These are phyloP conservation scores for Mechanitis messenoides DNA, from an alignment of 2,888 invertebrate species.

Conservation along the genomic window DNA sequence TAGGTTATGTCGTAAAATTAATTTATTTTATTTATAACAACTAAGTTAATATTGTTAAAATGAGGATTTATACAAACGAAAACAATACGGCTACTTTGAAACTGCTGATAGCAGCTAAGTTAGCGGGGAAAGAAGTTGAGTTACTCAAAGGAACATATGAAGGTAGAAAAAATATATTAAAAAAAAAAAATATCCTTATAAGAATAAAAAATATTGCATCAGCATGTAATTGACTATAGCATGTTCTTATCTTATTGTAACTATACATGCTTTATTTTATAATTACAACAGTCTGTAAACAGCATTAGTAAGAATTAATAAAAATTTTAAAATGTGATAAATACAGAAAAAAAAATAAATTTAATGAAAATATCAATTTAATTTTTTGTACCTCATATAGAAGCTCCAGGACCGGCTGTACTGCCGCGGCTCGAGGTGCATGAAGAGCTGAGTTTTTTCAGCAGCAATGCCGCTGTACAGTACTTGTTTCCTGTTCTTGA, in stretches of 20 bases:
- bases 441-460: constrained; percentile 80
- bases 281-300: too few species aligned
- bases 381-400: constrained; percentile 35
- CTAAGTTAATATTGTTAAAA: constrained; percentile 52
- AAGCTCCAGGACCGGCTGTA: constrained; percentile 73
- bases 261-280: not conserved
- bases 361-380: not conserved
- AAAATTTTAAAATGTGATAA: too few species aligned
- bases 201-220: constrained; percentile 8
- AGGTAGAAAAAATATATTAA: constrained; percentile 61
- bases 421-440: constrained; percentile 81
- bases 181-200: not conserved
- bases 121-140: constrained; percentile 76
- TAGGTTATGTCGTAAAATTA: constrained; percentile 23
- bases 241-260: constrained; percentile 6
- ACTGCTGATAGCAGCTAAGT: constrained; percentile 81
- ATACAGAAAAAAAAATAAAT: too few species aligned
- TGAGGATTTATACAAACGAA: constrained; percentile 85
- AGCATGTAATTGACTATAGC: not conserved
- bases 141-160: constrained; percentile 77
- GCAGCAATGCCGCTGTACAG: constrained; percentile 82
- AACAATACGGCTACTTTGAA: constrained; percentile 87
- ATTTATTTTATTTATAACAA: constrained; percentile 19
- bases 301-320: too few species aligned
- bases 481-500: constrained; percentile 76